Evolutionary conservation across 1,140 invertebrate genomes (phyloP).

Genomic region (Phenacoccus solenopsis): DNA sequence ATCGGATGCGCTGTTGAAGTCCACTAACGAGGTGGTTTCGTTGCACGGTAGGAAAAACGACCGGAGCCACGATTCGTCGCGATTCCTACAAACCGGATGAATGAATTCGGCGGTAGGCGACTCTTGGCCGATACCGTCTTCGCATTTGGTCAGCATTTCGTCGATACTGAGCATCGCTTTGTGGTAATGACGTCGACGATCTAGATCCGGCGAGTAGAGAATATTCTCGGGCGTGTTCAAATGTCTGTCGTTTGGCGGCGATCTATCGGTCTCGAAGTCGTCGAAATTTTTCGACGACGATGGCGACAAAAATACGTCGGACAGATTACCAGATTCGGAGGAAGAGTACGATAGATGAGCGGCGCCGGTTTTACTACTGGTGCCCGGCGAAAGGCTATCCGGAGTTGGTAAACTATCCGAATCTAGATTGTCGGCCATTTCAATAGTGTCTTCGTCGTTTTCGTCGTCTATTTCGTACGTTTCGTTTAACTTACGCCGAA

Average conservation of each 20-base stretch:
- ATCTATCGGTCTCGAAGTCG: background rate
- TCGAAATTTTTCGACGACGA: conserved; percentile 11
- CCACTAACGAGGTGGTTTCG: background rate
- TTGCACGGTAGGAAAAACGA: background rate
- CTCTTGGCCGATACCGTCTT: background rate
- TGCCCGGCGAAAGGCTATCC: conserved; percentile 27
- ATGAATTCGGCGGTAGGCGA: background rate
- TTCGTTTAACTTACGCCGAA: conserved; percentile 15
- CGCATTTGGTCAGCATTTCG: background rate
- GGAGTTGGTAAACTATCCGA: conserved; percentile 22
- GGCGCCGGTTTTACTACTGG: conserved; percentile 22
- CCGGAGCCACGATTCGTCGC: background rate
- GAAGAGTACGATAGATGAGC: conserved; percentile 27
- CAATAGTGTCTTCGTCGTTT: conserved; percentile 30
- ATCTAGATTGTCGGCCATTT: conserved; percentile 19
- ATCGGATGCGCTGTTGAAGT: background rate
- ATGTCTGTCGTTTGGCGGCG: background rate
- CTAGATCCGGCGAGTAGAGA: background rate
- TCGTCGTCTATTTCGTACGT: conserved; percentile 27
- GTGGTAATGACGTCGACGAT: background rate
- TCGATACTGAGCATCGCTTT: background rate
- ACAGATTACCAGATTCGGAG: conserved; percentile 30
- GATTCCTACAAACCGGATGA: background rate
- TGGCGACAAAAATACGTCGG: conserved; percentile 23
- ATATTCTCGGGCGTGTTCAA: background rate